Base-by-base conservation (phyloP, 2,113 vertebrate species). In the Periophthalmus modestus region DNA sequence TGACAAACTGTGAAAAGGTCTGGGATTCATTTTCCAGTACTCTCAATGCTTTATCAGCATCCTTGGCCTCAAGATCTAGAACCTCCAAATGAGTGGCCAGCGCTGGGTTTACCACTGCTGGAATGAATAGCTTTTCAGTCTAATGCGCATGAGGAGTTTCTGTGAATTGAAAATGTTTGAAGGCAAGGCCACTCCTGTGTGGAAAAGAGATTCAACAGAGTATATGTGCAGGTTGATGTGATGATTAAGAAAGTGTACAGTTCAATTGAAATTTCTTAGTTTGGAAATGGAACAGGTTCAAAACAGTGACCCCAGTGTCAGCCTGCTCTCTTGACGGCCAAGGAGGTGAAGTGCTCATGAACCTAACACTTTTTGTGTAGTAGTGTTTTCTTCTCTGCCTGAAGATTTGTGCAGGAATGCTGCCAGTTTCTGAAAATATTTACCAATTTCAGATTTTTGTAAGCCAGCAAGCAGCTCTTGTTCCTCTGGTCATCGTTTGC, bases 51-150 rank as follows among this genome's bases (percentile, higher is more conserved):
- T 13, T 34, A 34, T 39, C 76, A n/a, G 66, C 65, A 78, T 72
- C 80, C 65, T 80, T 83, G 84, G 68, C 83, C 82, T 82, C 79
- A 77, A 55, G 68, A 57, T 66, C 46, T 43, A 79, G 73, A 76
- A 68, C 80, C 83, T 79, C 14, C 33, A 52, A 39, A 58, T 72
- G 73, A 75, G 79, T 43, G 19, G 73, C 79, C 71, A 73, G 66
- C 57, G 58, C 15, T 63, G 74, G 66, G 67, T 54, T 80, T 59
- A 66, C 47, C 19, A 50, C 66, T 0, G 13, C 73, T 81, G 75
- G 58, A 69, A 71, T 89, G 78, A 87, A 90, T 84, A 75, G 82
- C 65, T 75, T 85, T 77, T 80, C 59, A 72, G 33, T 24, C 55
- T 70, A 62, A 76, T 82, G 69, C 76, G 68, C 23, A 36, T 16